These are phyloP conservation scores for Lasioglossum leucozonium DNA, from an alignment of 2,888 invertebrate species.

Conservation along the genomic window DNA sequence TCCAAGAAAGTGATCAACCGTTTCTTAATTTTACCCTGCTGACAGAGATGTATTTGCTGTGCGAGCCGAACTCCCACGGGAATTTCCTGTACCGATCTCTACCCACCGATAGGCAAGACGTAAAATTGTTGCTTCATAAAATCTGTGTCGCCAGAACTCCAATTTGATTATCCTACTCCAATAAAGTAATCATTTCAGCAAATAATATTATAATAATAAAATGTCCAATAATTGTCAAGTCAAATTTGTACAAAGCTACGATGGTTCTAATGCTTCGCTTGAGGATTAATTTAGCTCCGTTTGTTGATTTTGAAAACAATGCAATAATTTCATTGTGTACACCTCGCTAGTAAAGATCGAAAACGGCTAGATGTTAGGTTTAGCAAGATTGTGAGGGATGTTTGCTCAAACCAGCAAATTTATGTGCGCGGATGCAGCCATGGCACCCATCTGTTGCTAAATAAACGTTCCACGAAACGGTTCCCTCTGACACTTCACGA, in stretches of 20 bases:
- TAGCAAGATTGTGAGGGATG: background rate
- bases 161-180: too few species aligned
- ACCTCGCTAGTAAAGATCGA: background rate
- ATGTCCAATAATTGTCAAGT: background rate
- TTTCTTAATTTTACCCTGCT: constrained; percentile 8
- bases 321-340: background rate
- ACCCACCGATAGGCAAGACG: background rate
- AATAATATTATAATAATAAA: too few species aligned
- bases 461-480: constrained; percentile 46
- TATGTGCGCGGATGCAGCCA: background rate
- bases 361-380: background rate
- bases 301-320: background rate
- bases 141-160: too few species aligned
- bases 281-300: background rate
- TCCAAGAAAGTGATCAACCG: constrained; percentile 14
- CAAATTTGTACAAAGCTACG: background rate
- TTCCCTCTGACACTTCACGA: constrained; percentile 48
- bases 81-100: background rate
- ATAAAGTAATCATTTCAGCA: too few species aligned
- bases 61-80: background rate
- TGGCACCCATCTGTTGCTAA: constrained; percentile 51
- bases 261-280: background rate
- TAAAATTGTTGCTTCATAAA: background rate
- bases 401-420: background rate
- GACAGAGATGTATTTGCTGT: background rate